These are phyloP conservation scores for Latrodectus geometricus DNA, from an alignment of 1,140 invertebrate genomes.

Conservation along the genomic window DNA sequence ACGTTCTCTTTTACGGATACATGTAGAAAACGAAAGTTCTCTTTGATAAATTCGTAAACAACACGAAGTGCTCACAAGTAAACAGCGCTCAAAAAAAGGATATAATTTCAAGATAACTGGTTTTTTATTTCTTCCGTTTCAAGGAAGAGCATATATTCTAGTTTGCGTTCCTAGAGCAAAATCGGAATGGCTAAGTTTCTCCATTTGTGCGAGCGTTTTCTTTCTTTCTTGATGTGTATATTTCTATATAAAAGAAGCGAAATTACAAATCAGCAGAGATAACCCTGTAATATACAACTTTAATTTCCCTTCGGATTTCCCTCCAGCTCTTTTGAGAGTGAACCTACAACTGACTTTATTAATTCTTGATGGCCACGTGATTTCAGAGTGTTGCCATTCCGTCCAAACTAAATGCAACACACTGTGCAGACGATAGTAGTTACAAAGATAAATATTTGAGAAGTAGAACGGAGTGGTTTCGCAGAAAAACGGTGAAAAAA, in stretches of 20 bases:
- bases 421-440: conserved; percentile 43
- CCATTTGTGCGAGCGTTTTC: conserved; percentile 27
- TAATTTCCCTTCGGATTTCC: conserved; percentile 57
- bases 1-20: too few relatives aligned
- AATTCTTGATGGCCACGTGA: conserved; percentile 61
- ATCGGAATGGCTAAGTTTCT: conserved; percentile 59
- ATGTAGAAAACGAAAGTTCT: too few relatives aligned
- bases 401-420: conserved; percentile 18
- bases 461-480: conserved; percentile 36
- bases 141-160: conserved; percentile 45
- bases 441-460: conserved; percentile 62
- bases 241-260: conserved; percentile 51
- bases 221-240: conserved; percentile 4
- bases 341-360: conserved; percentile 38
- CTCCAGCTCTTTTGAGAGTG: conserved; percentile 42
- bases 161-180: conserved; percentile 48
- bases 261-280: conserved; percentile 61
- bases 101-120: background rate
- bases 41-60: too few relatives aligned
- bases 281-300: conserved; percentile 61
- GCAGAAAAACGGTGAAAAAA: conserved; percentile 44
- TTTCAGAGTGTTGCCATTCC: conserved; percentile 61
- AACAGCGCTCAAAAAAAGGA: too few relatives aligned
- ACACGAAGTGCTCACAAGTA: too few relatives aligned
- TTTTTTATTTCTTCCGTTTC: conserved; percentile 25